Evolutionary conservation across 2,888 invertebrate species (phyloP).

Genomic region (Coenonympha glycerion): DNA sequence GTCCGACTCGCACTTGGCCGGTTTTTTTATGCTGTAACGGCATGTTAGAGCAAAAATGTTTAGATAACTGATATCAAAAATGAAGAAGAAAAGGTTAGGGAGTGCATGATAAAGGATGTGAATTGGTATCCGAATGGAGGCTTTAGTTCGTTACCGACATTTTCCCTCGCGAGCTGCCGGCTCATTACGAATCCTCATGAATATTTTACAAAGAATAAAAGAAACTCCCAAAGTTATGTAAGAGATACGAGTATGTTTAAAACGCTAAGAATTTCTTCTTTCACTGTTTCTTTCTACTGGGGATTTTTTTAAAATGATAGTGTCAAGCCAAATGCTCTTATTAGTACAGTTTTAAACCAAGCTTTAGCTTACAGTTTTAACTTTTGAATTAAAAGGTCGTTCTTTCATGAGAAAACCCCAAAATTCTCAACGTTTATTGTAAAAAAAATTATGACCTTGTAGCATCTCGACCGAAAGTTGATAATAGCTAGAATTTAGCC

Average conservation of each 20-base stretch:
- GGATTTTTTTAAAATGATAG: background rate
- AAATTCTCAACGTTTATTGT: no score
- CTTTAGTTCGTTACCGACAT: slow-evolving; percentile 61
- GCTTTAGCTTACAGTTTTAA: background rate
- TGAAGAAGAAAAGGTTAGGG: no score
- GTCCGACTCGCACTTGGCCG: no score
- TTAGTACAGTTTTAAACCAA: background rate
- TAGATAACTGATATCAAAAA: no score
- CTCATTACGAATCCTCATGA: slow-evolving; percentile 70
- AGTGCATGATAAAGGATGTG: slow-evolving; percentile 14
- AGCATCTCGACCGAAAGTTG: no score
- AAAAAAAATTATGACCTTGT: no score
- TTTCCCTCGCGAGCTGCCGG: slow-evolving; percentile 54
- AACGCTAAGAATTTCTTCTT: background rate
- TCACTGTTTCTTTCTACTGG: background rate
- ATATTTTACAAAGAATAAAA: slow-evolving; percentile 68
- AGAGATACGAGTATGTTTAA: no score
- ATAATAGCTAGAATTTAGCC: no score
- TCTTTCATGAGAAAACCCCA: background rate
- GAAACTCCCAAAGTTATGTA: slow-evolving; percentile 38
- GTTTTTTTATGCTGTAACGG: no score
- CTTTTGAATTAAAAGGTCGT: background rate
- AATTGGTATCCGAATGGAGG: slow-evolving; percentile 29
- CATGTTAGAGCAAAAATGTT: no score
- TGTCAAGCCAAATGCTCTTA: background rate